Evolutionary conservation across 2,888 invertebrate genomes (phyloP).

Genomic region (Keiferia lycopersicella): DNA sequence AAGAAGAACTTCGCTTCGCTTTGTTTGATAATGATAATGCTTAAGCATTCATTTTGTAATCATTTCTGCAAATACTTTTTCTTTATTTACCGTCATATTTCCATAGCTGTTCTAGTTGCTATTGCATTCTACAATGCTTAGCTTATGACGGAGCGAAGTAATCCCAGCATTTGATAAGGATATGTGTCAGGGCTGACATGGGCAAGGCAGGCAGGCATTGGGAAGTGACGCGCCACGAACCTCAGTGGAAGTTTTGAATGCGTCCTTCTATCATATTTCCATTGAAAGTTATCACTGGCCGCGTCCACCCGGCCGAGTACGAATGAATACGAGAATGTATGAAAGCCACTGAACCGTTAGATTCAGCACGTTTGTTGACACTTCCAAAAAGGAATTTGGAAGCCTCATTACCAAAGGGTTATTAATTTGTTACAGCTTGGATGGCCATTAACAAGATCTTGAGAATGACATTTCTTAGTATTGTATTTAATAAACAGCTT

Average conservation of each 20-base stretch:
- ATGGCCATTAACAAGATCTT: too few relatives aligned
- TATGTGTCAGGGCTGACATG: background rate
- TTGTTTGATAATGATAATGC: too few relatives aligned
- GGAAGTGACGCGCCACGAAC: background rate
- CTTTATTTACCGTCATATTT: too few relatives aligned
- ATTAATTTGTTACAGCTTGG: too few relatives aligned
- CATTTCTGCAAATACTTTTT: too few relatives aligned
- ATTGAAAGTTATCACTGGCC: background rate
- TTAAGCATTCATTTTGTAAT: too few relatives aligned
- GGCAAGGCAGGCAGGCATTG: background rate
- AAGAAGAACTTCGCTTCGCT: too few relatives aligned
- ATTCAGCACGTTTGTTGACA: background rate
- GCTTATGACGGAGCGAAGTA: background rate
- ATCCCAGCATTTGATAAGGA: background rate
- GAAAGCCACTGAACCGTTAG: background rate
- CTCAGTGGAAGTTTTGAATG: constrained; percentile 5
- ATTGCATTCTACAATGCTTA: background rate
- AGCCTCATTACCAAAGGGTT: too few relatives aligned
- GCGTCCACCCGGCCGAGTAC: background rate
- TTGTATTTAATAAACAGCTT: too few relatives aligned
- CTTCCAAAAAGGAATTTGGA: constrained; percentile 2
- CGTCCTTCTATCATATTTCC: background rate
- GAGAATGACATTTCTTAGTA: too few relatives aligned
- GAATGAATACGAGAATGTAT: background rate
- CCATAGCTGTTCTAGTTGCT: too few relatives aligned